Conservation (phyloP, 2,888 invertebrate genomes). For the Tetranychus truncatus region DNA sequence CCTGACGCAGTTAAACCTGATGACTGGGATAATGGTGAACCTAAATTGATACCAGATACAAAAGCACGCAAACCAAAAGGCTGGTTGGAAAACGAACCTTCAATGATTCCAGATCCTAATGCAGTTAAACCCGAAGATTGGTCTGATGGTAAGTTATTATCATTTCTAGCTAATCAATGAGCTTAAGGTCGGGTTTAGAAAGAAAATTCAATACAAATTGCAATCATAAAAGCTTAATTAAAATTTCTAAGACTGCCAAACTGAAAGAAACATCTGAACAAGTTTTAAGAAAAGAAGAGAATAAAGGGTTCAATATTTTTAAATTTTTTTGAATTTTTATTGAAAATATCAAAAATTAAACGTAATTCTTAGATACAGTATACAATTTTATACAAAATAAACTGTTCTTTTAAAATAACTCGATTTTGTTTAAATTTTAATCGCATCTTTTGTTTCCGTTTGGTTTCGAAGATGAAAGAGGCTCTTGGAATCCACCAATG, state of each 20-base stretch:
- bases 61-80: constrained; percentile 67
- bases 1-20: constrained; percentile 24
- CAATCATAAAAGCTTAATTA: too few species aligned
- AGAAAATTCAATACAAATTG: neutral
- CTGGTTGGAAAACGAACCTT: constrained; percentile 80
- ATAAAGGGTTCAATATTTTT: too few species aligned
- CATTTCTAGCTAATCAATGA: neutral
- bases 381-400: too few species aligned
- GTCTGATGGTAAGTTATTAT: constrained; percentile 34
- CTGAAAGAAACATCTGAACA: too few species aligned
- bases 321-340: too few species aligned
- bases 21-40: constrained; percentile 66
- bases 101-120: constrained; percentile 59
- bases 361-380: too few species aligned
- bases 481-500: constrained; percentile 88
- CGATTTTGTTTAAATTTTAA: too few species aligned
- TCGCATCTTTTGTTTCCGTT: neutral
- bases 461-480: constrained; percentile 64
- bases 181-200: neutral
- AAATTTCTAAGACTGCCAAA: too few species aligned
- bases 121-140: constrained; percentile 85
- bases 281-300: too few species aligned
- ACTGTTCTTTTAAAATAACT: too few species aligned
- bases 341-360: too few species aligned
- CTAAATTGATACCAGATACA: constrained; percentile 68